Evolutionary conservation across 1,140 invertebrate genomes (phyloP).

Genomic region (Lordiphosa stackelbergi): DNA sequence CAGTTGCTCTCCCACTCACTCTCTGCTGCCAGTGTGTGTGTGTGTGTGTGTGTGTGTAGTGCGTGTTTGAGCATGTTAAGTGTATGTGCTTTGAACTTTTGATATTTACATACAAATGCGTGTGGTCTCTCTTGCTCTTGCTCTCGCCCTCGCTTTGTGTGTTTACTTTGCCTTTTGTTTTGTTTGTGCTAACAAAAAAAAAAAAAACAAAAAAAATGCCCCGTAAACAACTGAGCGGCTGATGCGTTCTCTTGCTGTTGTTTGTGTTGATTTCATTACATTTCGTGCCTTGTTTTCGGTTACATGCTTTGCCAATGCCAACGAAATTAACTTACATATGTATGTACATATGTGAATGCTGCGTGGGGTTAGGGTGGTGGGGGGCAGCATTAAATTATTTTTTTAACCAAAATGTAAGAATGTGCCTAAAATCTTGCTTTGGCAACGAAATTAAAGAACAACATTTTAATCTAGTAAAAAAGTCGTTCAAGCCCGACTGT

Average conservation of each 20-base stretch:
- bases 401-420: too few relatives aligned
- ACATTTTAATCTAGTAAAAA: too few relatives aligned
- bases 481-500: too few relatives aligned
- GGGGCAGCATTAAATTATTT: too few relatives aligned
- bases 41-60: slow-evolving; percentile 27
- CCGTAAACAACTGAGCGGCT: slow-evolving; percentile 7
- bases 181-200: slow-evolving; percentile 53
- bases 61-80: slow-evolving; percentile 61
- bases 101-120: slow-evolving; percentile 62
- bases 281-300: slow-evolving; percentile 28
- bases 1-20: slow-evolving; percentile 17
- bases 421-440: too few relatives aligned
- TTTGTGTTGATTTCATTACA: slow-evolving; percentile 57
- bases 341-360: background rate
- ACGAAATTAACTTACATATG: slow-evolving; percentile 54
- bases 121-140: slow-evolving; percentile 7
- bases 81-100: slow-evolving; percentile 72
- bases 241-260: slow-evolving; percentile 8
- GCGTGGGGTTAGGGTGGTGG: background rate
- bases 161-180: slow-evolving; percentile 68
- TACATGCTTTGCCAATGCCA: slow-evolving; percentile 27
- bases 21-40: background rate
- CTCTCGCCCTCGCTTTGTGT: slow-evolving; percentile 10
- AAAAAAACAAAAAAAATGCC: slow-evolving; percentile 14
- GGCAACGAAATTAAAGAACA: too few relatives aligned